phyloP scores from a whole-genome alignment of 2,113 vertebrate genomes.

The Nerophis lumbriciformis region DNA sequence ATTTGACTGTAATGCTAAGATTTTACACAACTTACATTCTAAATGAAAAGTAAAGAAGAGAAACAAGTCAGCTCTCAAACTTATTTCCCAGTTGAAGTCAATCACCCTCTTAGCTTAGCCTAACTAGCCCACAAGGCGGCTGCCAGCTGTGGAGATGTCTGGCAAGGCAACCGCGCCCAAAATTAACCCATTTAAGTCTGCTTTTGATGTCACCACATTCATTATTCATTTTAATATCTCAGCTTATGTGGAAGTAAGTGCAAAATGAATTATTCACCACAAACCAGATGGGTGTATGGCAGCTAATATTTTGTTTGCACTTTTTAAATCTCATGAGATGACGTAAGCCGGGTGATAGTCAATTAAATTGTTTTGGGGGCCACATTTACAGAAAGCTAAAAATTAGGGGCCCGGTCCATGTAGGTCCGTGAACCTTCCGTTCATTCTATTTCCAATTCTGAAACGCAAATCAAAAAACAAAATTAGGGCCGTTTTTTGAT shows the following conservation, averaged over 20 bases:
- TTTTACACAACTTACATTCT: too few relatives aligned
- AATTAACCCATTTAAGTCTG: background rate
- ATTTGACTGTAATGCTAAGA: too few relatives aligned
- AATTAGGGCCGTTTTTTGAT: too few relatives aligned
- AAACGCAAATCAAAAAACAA: too few relatives aligned
- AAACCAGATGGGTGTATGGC: background rate
- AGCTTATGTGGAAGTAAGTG: background rate
- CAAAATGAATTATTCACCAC: background rate
- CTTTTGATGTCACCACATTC: background rate
- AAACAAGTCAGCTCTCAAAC: background rate
- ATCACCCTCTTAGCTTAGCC: background rate
- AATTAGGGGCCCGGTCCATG: too few relatives aligned
- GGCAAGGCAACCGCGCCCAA: background rate
- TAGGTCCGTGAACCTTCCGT: too few relatives aligned
- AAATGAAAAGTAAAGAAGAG: background rate
- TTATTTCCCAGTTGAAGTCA: background rate
- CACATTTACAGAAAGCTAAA: too few relatives aligned
- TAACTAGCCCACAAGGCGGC: background rate
- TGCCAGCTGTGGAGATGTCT: background rate
- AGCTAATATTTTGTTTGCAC: slow-evolving; percentile 21
- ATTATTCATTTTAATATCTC: background rate
- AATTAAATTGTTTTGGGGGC: too few relatives aligned
- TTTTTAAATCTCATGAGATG: slow-evolving; percentile 23
- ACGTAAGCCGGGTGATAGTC: background rate
- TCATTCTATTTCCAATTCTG: too few relatives aligned